These are phyloP conservation scores for Sebastes iracundus DNA, from an alignment of 2,797 vertebrate genomes.

Conservation along the genomic window DNA sequence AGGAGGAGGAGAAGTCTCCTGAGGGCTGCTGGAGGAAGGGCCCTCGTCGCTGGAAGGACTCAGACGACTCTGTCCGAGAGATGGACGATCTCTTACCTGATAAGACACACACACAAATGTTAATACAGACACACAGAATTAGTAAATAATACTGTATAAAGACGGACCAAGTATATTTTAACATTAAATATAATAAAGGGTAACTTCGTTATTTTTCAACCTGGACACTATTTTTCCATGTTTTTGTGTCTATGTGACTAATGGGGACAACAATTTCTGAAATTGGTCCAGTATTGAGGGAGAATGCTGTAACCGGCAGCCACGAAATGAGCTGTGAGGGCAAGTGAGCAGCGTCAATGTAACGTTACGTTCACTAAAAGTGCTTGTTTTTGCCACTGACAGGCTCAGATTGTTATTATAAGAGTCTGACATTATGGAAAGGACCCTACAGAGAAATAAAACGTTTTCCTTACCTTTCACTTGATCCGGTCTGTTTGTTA, in stretches of 20 bases:
- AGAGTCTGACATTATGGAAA: rapidly evolving
- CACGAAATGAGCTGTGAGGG: not conserved
- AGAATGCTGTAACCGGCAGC: too few species aligned
- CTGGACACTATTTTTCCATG: too few species aligned
- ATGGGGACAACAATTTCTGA: too few species aligned
- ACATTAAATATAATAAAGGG: not conserved
- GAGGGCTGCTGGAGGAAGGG: conserved; percentile 89
- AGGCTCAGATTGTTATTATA: not conserved
- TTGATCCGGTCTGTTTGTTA: not conserved
- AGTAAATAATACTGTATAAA: not conserved
- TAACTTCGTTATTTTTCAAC: too few species aligned
- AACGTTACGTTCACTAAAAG: not conserved
- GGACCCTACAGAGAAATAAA: not conserved
- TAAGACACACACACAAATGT: not conserved
- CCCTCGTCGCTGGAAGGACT: conserved; percentile 93
- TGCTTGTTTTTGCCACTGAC: not conserved
- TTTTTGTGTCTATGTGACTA: too few species aligned
- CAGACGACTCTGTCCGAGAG: conserved; percentile 91
- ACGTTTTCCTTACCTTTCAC: not conserved
- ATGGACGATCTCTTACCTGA: conserved; percentile 93
- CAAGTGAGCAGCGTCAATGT: not conserved
- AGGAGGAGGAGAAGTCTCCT: conserved; percentile 86
- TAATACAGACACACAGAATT: not conserved
- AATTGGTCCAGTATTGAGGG: too few species aligned
- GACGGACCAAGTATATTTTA: not conserved